These are phyloP conservation scores for Nymphicus hollandicus DNA, from an alignment of 2,113 vertebrate genomes.

Conservation along the genomic window DNA sequence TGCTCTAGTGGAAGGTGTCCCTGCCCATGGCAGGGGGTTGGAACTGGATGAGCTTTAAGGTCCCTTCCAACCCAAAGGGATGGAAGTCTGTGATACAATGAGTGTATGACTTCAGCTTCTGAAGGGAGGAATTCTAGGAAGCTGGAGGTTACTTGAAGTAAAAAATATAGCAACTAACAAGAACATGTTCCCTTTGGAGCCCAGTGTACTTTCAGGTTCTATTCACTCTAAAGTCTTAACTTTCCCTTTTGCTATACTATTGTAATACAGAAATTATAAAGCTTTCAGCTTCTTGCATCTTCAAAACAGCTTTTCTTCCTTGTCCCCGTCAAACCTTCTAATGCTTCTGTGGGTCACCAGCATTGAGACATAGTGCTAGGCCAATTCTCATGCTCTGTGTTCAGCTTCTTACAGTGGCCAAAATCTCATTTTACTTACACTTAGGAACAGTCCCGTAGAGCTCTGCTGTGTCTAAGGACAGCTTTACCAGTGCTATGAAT, in stretches of 20 bases:
- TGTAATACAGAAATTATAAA: neutral
- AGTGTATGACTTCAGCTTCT: neutral
- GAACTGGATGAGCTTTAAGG: neutral
- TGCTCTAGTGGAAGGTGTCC: neutral
- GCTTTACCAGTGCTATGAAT: neutral
- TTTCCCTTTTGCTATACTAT: neutral
- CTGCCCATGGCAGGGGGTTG: neutral
- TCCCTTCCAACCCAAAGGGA: neutral
- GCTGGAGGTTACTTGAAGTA: neutral
- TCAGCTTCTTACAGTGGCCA: neutral
- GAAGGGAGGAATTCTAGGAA: neutral
- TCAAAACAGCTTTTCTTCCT: neutral
- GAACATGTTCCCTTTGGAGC: neutral
- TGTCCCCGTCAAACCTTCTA: neutral
- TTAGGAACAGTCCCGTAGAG: rapidly evolving
- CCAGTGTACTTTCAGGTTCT: neutral
- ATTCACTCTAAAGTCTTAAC: neutral
- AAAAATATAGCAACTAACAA: neutral
- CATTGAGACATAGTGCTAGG: neutral
- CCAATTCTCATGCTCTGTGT: neutral
- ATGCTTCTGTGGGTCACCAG: neutral
- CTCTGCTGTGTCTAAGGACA: neutral
- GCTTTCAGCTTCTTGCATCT: neutral
- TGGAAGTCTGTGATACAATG: neutral
- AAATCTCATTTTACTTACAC: neutral